phyloP scores from a whole-genome alignment of 2,797 vertebrate species.

The Macrochelys suwanniensis region DNA sequence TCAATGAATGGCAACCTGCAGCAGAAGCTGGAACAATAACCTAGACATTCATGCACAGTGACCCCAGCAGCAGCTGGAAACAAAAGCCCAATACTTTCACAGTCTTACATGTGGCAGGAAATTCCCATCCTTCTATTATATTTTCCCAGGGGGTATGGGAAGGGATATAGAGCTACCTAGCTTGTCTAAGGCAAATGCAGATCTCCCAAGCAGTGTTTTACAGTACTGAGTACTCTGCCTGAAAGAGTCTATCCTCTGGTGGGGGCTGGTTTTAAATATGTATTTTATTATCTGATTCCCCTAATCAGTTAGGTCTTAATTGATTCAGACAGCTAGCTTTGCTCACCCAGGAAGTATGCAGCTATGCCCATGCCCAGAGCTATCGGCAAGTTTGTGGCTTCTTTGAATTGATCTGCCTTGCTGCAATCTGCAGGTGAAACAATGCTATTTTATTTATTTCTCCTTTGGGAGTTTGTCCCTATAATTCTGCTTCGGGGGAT shows the following conservation, averaged over 20 bases:
- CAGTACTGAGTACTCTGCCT: not conserved
- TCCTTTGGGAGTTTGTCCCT: not conserved
- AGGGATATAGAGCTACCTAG: fast-evolving
- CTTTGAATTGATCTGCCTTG: not conserved
- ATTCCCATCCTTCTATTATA: not conserved
- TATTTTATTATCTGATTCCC: not conserved
- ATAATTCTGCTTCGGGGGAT: not conserved
- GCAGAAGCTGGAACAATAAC: constrained; percentile 3
- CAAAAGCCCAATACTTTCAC: not conserved
- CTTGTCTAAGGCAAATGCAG: not conserved
- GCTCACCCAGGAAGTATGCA: not conserved
- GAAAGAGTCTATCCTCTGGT: not conserved
- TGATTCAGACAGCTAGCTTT: not conserved
- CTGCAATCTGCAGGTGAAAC: not conserved
- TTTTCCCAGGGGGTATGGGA: not conserved
- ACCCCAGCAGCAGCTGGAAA: not conserved
- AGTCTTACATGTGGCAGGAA: not conserved
- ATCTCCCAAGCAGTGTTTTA: fast-evolving
- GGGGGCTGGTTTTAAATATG: not conserved
- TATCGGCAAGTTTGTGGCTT: not conserved
- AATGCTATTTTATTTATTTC: not conserved
- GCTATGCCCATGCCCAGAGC: not conserved
- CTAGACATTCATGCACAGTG: not conserved
- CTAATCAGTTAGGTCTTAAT: not conserved
- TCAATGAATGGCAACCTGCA: constrained; percentile 4